Percentiles rank a stretch among this genome's conserved stretches.
Evolutionary conservation across 1,140 invertebrate genomes (phyloP).

Genomic region (Zaprionus africanus): DNA sequence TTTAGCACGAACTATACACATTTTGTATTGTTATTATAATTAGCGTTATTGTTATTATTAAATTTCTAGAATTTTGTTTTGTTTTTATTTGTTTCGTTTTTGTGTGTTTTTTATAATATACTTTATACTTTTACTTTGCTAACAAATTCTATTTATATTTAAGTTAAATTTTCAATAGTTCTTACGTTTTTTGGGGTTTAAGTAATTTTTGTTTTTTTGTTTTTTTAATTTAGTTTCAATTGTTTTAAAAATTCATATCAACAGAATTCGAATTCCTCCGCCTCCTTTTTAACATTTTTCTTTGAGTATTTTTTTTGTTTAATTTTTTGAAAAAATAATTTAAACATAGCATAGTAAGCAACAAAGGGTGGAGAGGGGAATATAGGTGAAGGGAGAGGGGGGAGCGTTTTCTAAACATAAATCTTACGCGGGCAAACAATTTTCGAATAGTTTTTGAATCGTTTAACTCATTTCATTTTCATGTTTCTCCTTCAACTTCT

Average conservation of each 20-base stretch:
- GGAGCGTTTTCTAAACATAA: conserved; percentile 59
- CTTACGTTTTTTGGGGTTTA: conserved; percentile 21
- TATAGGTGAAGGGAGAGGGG: background rate
- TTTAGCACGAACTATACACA: conserved; percentile 80
- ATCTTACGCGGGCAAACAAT: conserved; percentile 71
- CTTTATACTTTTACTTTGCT: conserved; percentile 74
- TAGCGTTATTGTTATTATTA: conserved; percentile 14
- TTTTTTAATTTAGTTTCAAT: conserved; percentile 58
- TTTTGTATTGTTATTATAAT: conserved; percentile 38
- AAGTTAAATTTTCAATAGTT: conserved; percentile 78
- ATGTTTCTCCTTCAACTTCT: background rate
- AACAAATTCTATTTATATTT: conserved; percentile 81
- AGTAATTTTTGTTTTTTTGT: conserved; percentile 31
- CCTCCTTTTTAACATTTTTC: conserved; percentile 40
- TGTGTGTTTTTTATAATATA: conserved; percentile 41
- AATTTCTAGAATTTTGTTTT: conserved; percentile 51
- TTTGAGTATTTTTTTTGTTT: conserved; percentile 54
- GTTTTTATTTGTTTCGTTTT: conserved; percentile 8
- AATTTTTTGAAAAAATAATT: conserved; percentile 58
- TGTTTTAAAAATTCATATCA: conserved; percentile 81
- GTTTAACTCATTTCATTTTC: background rate
- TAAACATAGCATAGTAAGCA: conserved; percentile 76
- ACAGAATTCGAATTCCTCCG: conserved; percentile 68
- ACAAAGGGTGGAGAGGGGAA: conserved; percentile 49
- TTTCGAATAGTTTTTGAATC: conserved; percentile 27